phyloP scores from a whole-genome alignment of 2,797 vertebrate species.

The Triplophysa bombifrons region DNA sequence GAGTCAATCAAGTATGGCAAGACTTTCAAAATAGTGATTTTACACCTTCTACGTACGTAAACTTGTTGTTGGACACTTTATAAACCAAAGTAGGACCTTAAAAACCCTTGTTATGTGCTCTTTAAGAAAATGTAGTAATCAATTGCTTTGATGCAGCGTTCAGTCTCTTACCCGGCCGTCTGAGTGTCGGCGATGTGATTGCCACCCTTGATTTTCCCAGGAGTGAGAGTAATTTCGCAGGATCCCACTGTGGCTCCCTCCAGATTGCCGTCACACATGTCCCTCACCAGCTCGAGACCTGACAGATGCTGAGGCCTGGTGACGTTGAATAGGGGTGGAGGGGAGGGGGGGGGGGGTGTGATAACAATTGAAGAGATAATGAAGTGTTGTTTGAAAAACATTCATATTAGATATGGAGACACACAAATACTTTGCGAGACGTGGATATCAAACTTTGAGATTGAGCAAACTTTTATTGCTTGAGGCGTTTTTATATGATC shows the following conservation, averaged over 20 bases:
- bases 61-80: too few species aligned
- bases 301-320: constrained; percentile 93
- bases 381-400: constrained; percentile 3
- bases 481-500: too few species aligned
- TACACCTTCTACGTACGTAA: too few species aligned
- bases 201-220: constrained; percentile 88
- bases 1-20: too few species aligned
- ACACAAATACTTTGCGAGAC: neutral
- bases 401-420: neutral
- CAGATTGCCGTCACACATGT: constrained; percentile 86
- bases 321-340: constrained; percentile 25
- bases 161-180: constrained; percentile 88
- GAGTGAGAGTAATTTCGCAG: constrained; percentile 86
- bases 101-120: too few species aligned
- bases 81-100: too few species aligned
- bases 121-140: too few species aligned
- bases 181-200: constrained; percentile 87
- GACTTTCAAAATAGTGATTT: too few species aligned
- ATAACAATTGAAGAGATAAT: constrained; percentile 50
- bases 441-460: neutral
- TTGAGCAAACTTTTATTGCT: neutral
- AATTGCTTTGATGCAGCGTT: too few species aligned
- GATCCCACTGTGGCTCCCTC: constrained; percentile 89
- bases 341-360: neutral
- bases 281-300: constrained; percentile 88